Evolutionary conservation across 2,797 vertebrate species (phyloP).

Genomic region (Acanthiza pusilla): DNA sequence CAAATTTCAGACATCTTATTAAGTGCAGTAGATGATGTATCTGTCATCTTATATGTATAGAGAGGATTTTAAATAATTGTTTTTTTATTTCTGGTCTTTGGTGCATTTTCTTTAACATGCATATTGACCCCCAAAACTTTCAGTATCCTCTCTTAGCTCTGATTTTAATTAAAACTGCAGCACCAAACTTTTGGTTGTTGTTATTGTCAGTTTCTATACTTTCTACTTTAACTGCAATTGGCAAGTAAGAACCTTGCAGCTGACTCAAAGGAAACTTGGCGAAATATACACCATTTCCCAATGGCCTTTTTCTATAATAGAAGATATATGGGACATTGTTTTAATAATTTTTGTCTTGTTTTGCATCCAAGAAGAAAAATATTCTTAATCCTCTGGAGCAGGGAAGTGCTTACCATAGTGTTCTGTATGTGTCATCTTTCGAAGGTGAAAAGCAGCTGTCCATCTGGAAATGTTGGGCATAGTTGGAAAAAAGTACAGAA

Average conservation of each 20-base stretch:
- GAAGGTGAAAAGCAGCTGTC: background rate
- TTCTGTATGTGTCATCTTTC: background rate
- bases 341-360: slow-evolving; percentile 23
- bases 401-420: background rate
- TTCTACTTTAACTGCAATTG: background rate
- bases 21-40: background rate
- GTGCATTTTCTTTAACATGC: background rate
- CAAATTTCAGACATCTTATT: background rate
- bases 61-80: background rate
- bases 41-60: background rate
- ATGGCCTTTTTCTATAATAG: background rate
- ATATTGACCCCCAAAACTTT: background rate
- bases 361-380: background rate
- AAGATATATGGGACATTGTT: background rate
- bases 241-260: background rate
- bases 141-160: background rate
- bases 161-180: background rate
- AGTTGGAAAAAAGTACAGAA: background rate
- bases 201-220: background rate
- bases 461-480: background rate
- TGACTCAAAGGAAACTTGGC: slow-evolving; percentile 26
- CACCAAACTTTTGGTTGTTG: background rate
- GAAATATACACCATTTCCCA: background rate
- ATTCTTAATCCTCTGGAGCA: background rate
- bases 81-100: background rate